phyloP scores from a whole-genome alignment of 1,140 invertebrate genomes.

The Halesus radiatus region DNA sequence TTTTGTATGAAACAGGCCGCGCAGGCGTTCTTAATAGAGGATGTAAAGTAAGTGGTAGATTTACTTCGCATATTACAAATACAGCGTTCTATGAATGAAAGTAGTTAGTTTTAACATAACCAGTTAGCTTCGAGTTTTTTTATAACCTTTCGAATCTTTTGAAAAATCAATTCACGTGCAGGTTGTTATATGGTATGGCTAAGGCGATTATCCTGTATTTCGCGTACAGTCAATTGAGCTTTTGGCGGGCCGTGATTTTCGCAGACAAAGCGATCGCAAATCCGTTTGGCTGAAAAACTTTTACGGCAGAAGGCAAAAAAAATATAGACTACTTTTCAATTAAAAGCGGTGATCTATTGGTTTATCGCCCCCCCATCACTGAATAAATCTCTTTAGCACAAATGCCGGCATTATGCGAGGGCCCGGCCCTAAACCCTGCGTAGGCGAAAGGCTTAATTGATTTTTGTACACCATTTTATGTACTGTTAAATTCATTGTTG shows the following conservation, averaged over 20 bases:
- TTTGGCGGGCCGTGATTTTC: not conserved
- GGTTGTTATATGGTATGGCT: no score
- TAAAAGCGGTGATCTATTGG: constrained; percentile 35
- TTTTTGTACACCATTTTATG: constrained; percentile 13
- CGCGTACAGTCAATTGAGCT: not conserved
- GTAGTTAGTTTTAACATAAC: no score
- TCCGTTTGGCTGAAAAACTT: constrained; percentile 31
- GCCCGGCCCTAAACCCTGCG: not conserved
- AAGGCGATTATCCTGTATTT: no score
- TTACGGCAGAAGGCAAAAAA: not conserved
- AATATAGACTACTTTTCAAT: constrained; percentile 31
- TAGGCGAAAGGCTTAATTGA: constrained; percentile 7
- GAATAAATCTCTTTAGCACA: constrained; percentile 19
- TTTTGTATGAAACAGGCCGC: no score
- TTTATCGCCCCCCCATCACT: not conserved
- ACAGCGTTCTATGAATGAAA: no score
- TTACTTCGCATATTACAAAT: no score
- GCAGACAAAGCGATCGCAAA: constrained; percentile 22
- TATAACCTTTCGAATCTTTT: no score
- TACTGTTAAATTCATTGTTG: not conserved
- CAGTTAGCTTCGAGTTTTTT: no score
- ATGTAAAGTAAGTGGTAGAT: no score
- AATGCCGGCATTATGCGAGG: constrained; percentile 5
- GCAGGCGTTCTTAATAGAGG: no score
- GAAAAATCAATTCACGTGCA: no score